Evolutionary conservation across 1,140 invertebrate genomes (phyloP).

Genomic region (Lamellibrachia luymesi): DNA sequence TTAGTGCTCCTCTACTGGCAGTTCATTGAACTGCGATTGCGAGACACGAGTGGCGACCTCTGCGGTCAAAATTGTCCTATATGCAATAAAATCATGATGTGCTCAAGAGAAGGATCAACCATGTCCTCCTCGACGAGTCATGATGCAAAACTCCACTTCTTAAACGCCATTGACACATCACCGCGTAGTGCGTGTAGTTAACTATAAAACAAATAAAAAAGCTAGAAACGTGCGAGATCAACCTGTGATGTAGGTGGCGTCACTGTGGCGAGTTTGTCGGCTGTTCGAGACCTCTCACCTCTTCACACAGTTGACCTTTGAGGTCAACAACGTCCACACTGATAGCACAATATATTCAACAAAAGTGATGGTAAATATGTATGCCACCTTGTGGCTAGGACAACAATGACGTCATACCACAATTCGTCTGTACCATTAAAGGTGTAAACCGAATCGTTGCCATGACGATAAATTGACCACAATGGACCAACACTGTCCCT

Average conservation of each 20-base stretch:
- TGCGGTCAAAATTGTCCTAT: background rate
- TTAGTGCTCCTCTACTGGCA: background rate
- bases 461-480: background rate
- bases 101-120: background rate
- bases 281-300: background rate
- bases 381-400: background rate
- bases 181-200: background rate
- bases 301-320: background rate
- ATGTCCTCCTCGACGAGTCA: background rate
- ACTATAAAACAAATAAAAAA: slow-evolving; percentile 6
- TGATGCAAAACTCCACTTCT: background rate
- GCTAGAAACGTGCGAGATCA: background rate
- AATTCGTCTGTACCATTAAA: background rate
- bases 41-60: background rate
- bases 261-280: background rate
- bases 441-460: background rate
- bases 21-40: background rate
- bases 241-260: background rate
- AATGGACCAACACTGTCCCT: background rate
- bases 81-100: background rate
- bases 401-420: background rate
- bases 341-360: background rate
- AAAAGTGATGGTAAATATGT: background rate
- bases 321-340: background rate
- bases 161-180: background rate